A percentile compares a stretch with the other conserved stretches of the same genome.
Conservation (phyloP, 2,797 vertebrate genomes). For the Hoplostethus atlanticus region DNA sequence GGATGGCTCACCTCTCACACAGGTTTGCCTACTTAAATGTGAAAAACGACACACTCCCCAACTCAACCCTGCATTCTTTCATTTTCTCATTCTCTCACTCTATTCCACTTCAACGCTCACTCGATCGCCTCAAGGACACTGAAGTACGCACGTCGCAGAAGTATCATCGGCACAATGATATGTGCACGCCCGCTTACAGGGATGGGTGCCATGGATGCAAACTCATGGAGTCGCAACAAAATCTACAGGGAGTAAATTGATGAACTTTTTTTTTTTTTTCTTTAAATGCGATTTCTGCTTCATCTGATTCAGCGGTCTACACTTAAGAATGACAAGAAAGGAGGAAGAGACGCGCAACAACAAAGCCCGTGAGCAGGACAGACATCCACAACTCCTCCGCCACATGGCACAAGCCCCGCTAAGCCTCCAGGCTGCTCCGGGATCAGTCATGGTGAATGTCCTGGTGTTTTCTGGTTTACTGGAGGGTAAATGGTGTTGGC, state of each 20-base stretch:
- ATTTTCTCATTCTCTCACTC: conserved; percentile 19
- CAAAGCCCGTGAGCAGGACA: no score
- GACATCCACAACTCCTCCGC: no score
- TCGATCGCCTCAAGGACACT: conserved; percentile 38
- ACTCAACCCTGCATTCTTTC: conserved; percentile 37
- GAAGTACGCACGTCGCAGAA: conserved; percentile 9
- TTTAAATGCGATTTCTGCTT: no score
- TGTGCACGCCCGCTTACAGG: not conserved
- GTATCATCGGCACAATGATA: not conserved
- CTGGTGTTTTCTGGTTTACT: not conserved
- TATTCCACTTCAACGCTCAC: conserved; percentile 18
- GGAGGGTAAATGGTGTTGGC: conserved; percentile 1
- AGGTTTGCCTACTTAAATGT: conserved; percentile 72
- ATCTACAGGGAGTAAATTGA: not conserved
- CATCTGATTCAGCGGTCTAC: not conserved
- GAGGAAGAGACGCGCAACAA: not conserved
- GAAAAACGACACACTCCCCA: conserved; percentile 71
- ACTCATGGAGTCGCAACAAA: not conserved
- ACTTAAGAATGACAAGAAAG: not conserved
- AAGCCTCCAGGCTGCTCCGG: no score
- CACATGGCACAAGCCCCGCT: no score
- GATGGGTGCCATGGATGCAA: not conserved
- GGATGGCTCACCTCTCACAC: conserved; percentile 76
- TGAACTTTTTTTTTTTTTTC: not conserved
- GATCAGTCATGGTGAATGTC: no score